Evolutionary conservation across 1,140 invertebrate species (phyloP).

Genomic region (Maniola jurtina): DNA sequence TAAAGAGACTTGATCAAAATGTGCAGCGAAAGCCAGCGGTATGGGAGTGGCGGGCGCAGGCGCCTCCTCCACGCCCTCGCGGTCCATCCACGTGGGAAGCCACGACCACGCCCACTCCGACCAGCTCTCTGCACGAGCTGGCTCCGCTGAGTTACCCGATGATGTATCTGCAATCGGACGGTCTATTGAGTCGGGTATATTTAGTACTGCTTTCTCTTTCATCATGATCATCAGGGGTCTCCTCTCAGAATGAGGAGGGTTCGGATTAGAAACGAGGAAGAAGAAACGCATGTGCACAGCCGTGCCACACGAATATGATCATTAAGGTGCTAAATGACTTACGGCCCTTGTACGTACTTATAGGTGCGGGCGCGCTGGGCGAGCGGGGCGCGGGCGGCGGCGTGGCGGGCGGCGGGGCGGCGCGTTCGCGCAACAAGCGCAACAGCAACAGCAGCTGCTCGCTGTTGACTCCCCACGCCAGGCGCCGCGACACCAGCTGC

Average conservation of each 20-base stretch:
- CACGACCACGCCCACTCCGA: conserved; percentile 70
- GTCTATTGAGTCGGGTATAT: background rate
- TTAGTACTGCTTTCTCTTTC: background rate
- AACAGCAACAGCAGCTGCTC: conserved; percentile 58
- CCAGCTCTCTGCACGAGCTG: conserved; percentile 47
- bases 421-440: conserved; percentile 44
- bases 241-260: too few species aligned
- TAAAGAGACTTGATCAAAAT: conserved; percentile 50
- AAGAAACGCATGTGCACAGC: too few species aligned
- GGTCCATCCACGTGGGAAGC: conserved; percentile 52
- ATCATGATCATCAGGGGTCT: too few species aligned
- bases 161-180: conserved; percentile 29
- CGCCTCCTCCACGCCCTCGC: conserved; percentile 42
- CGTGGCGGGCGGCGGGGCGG: conserved; percentile 16
- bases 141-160: conserved; percentile 43
- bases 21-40: conserved; percentile 45
- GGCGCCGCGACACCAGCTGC: conserved; percentile 43
- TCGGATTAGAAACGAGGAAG: too few species aligned
- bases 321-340: too few species aligned
- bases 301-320: too few species aligned
- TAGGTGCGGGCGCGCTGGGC: conserved; percentile 16
- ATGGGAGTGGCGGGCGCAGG: conserved; percentile 36
- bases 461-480: conserved; percentile 56
- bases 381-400: conserved; percentile 32
- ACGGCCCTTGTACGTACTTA: conserved; percentile 45